phyloP scores from a whole-genome alignment of 2,113 vertebrate species.

The Rattus rattus region DNA sequence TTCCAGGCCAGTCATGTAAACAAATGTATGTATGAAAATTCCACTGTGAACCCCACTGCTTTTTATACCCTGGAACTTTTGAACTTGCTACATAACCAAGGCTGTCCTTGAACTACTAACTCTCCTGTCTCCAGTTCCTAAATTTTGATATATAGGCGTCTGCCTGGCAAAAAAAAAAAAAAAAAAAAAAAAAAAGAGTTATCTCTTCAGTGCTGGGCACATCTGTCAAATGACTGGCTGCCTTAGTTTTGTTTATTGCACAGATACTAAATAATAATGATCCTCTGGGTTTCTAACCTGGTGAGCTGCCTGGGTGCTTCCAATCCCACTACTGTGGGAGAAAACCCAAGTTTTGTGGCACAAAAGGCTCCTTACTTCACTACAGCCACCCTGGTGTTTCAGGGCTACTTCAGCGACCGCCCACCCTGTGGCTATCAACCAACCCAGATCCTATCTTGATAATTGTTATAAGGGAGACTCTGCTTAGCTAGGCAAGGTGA shows the following conservation, averaged over 20 bases:
- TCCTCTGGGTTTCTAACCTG: background rate
- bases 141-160: background rate
- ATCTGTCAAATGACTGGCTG: background rate
- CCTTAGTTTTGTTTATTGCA: background rate
- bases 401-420: background rate
- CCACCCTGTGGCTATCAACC: background rate
- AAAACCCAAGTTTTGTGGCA: background rate
- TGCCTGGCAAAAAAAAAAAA: background rate
- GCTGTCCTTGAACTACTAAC: background rate
- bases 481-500: background rate
- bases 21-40: background rate
- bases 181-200: no score
- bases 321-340: background rate
- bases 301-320: background rate
- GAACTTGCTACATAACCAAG: background rate
- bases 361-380: background rate
- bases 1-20: background rate
- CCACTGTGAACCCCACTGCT: background rate
- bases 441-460: background rate
- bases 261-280: background rate
- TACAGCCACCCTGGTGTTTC: background rate
- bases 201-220: background rate
- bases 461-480: background rate
- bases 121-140: background rate
- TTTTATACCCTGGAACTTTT: background rate